Conservation (phyloP, 2,888 invertebrate species). For the Clanis bilineata region DNA sequence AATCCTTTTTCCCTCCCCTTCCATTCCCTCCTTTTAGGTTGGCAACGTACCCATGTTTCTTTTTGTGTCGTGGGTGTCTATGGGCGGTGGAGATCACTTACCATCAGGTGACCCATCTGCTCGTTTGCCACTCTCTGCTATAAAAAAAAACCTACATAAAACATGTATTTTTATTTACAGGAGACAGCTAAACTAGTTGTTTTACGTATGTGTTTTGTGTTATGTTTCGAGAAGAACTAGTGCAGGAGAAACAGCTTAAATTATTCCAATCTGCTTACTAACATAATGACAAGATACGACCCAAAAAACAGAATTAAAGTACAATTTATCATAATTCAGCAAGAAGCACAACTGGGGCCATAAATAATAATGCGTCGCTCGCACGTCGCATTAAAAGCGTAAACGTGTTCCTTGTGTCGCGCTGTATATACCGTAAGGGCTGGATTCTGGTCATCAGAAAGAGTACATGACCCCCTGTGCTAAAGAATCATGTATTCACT, state of each 20-base stretch:
- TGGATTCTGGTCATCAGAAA: background rate
- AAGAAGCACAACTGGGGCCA: conserved; percentile 20
- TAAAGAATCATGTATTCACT: background rate
- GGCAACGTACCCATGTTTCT: too few relatives aligned
- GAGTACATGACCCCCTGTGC: background rate
- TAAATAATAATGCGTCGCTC: conserved; percentile 34
- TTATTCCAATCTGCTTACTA: background rate
- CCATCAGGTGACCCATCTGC: too few relatives aligned
- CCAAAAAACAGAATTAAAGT: conserved; percentile 17
- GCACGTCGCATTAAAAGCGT: conserved; percentile 38
- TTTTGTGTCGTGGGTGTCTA: too few relatives aligned
- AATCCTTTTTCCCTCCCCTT: too few relatives aligned
- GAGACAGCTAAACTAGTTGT: too few relatives aligned
- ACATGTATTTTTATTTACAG: too few relatives aligned
- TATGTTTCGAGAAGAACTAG: too few relatives aligned
- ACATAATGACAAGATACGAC: background rate
- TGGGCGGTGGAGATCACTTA: too few relatives aligned
- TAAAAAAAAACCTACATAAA: too few relatives aligned
- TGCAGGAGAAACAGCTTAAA: background rate
- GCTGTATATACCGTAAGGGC: conserved; percentile 21
- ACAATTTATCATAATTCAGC: conserved; percentile 24
- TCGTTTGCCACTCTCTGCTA: too few relatives aligned
- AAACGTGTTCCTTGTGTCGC: conserved; percentile 33
- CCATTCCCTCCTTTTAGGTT: too few relatives aligned
- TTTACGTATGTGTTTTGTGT: too few relatives aligned